Percentiles rank a stretch among this genome's conserved stretches.
Evolutionary conservation across 2,113 vertebrate genomes (phyloP).

Genomic region (Hydrochoerus hydrochaeris): DNA sequence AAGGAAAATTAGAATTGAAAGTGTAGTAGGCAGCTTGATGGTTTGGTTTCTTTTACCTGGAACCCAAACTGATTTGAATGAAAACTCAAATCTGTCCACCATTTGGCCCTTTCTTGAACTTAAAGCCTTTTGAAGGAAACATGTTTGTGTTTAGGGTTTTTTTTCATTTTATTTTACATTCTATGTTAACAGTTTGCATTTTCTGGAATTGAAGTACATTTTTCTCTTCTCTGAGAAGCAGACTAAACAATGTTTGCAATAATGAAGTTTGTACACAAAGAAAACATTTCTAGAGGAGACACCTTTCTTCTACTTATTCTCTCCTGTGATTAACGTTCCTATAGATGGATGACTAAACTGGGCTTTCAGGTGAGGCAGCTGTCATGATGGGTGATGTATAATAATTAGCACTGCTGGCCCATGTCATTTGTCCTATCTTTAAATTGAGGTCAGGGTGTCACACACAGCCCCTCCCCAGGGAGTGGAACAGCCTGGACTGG

Average conservation of each 20-base stretch:
- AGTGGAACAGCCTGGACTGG: slow-evolving; percentile 55
- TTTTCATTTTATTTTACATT: slow-evolving; percentile 60
- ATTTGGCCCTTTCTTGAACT: slow-evolving; percentile 71
- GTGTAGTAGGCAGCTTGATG: background rate
- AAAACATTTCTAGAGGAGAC: slow-evolving; percentile 10
- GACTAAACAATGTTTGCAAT: background rate
- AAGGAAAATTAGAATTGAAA: background rate
- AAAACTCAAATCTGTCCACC: slow-evolving; percentile 46
- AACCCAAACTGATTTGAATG: slow-evolving; percentile 51
- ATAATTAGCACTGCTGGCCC: slow-evolving; percentile 76
- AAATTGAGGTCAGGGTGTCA: slow-evolving; percentile 86
- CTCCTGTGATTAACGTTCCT: slow-evolving; percentile 55
- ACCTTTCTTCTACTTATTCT: slow-evolving; percentile 69
- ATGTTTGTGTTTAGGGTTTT: background rate
- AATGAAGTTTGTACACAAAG: slow-evolving; percentile 41
- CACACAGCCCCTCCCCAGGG: slow-evolving; percentile 76
- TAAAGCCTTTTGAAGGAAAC: slow-evolving; percentile 63
- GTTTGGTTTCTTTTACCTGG: slow-evolving; percentile 72
- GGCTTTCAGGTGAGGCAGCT: slow-evolving; percentile 77
- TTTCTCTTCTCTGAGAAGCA: slow-evolving; percentile 61
- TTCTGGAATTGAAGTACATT: slow-evolving; percentile 70
- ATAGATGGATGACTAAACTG: slow-evolving; percentile 61
- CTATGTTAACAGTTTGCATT: slow-evolving; percentile 62
- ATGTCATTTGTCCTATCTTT: slow-evolving; percentile 82
- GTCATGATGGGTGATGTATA: slow-evolving; percentile 78